Base-by-base conservation (phyloP, 2,888 invertebrate genomes). In the Nesidiocoris tenuis region DNA sequence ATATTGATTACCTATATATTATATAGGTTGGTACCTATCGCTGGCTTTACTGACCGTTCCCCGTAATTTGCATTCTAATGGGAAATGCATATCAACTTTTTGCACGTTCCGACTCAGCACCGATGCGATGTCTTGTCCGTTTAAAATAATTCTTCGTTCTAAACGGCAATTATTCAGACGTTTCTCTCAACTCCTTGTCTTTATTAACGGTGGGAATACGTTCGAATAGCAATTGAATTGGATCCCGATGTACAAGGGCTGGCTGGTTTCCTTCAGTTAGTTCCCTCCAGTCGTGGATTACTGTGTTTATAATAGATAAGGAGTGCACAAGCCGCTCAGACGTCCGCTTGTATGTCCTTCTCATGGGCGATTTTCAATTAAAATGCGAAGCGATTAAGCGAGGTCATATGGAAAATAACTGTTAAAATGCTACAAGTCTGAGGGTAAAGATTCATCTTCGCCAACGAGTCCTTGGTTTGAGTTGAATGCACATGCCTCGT, bases 281-380 rank as follows among this genome's bases (percentile, higher is more conserved):
- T 39, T 39, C 12, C 39, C 39, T n/a, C 17, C 59, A 9, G 2
- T 9, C 18, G 59, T 67, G 67, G 67, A 67, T 67, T 67, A 67
- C 67, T 67, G 67, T 67, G 67, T 67, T 67, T 67, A 56, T 54
- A 23, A 67, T 54, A 22, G 67, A 66, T 39, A 66, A 66, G 17
- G 39, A 39, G 39, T 39, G 39, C 39, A 66, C n/a, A 39, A 67
- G n/a, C n/a, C 56, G 55, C 16, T 39, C 55, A 54, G 67, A 67
- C 55, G 67, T 59, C 18, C 7, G 5, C 59, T 16, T n/a, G 59
- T 18, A 2, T 18, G 66, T 18, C 25, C 54, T 39, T 66, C 66
- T 66, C 54, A 54, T 24, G 39, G 18, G 1, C 18, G 59, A 18
- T 67, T 67, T 23, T 56, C 67, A 66, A 66, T 67, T 56, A 67